Conservation (phyloP, 2,113 vertebrate genomes). For the Otolemur garnettii region DNA sequence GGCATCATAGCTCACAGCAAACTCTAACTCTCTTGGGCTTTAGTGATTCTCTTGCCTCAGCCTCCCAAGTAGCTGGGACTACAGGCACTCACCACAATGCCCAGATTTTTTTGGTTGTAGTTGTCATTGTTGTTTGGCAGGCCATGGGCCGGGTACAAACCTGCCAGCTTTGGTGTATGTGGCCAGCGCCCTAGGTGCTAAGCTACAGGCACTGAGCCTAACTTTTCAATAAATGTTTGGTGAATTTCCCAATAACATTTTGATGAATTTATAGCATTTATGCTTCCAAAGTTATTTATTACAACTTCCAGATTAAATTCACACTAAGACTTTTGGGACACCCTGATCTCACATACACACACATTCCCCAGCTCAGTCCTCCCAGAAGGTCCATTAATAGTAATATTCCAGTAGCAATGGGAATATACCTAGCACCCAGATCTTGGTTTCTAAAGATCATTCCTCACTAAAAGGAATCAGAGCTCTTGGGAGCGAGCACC, state of each 20-base stretch:
- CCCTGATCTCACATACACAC: too few species aligned
- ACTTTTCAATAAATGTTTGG: not conserved
- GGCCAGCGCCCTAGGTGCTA: too few species aligned
- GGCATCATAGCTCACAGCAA: too few species aligned
- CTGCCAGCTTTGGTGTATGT: too few species aligned
- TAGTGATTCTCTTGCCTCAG: too few species aligned
- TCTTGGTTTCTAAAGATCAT: not conserved
- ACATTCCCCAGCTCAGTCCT: not conserved
- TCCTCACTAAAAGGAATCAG: not conserved
- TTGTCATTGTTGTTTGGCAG: too few species aligned
- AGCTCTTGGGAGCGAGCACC: not conserved
- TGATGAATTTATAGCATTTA: not conserved
- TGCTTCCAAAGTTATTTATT: not conserved
- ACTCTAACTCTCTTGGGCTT: too few species aligned
- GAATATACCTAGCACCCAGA: not conserved
- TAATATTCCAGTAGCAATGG: not conserved
- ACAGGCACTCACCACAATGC: too few species aligned
- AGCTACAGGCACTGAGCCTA: not conserved
- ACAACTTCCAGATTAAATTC: not conserved
- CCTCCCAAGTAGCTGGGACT: too few species aligned
- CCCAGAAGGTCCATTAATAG: not conserved
- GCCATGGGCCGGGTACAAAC: too few species aligned
- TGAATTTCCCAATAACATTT: not conserved
- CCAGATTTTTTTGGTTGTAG: too few species aligned
- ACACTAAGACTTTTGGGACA: not conserved